Conservation (phyloP, 2,888 invertebrate genomes). For the Theodoxus fluviatilis region DNA sequence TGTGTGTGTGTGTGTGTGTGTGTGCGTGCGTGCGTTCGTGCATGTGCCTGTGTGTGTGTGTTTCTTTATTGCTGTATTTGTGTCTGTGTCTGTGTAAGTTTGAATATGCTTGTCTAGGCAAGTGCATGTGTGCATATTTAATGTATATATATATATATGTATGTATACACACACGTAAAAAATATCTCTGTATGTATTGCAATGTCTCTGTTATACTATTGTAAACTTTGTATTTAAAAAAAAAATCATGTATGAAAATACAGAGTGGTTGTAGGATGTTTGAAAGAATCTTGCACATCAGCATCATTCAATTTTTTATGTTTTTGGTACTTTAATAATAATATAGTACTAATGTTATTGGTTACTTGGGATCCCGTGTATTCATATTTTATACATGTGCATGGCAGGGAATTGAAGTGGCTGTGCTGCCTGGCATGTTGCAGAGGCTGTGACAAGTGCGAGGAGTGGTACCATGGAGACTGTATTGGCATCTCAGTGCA, state of each 20-base stretch:
- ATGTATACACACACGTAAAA: not conserved
- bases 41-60: slow-evolving; percentile 18
- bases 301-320: no score
- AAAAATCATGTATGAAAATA: no score
- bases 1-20: not conserved
- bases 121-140: not conserved
- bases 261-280: no score
- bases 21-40: not conserved
- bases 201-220: not conserved
- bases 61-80: not conserved
- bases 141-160: not conserved
- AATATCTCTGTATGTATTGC: not conserved
- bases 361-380: no score
- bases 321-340: no score
- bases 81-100: slow-evolving; percentile 4
- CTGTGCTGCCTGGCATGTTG: slow-evolving; percentile 28
- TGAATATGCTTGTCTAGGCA: not conserved
- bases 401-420: no score
- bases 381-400: no score
- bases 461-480: slow-evolving; percentile 98
- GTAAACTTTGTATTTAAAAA: no score
- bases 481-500: slow-evolving; percentile 94
- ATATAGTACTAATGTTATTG: no score
- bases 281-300: no score
- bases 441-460: slow-evolving; percentile 94